Conservation (phyloP, 2,888 invertebrate genomes). For the Tenthredo scrophulariae region DNA sequence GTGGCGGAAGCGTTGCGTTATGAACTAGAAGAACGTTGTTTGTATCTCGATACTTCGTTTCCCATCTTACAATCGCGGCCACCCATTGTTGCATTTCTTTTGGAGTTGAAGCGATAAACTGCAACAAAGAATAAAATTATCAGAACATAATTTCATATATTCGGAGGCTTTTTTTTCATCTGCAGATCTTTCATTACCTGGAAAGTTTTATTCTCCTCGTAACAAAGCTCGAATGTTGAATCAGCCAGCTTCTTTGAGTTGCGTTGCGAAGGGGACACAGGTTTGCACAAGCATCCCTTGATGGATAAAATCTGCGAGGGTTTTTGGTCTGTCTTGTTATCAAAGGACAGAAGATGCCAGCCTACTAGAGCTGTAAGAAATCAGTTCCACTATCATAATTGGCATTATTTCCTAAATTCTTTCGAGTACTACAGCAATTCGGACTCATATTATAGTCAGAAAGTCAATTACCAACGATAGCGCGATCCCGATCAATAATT, state of each 20-base stretch:
- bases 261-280: background rate
- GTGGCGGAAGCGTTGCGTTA: background rate
- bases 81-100: constrained; percentile 76
- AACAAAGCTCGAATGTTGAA: constrained; percentile 73
- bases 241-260: constrained; percentile 70
- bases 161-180: background rate
- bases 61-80: constrained; percentile 64
- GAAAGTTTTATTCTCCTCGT: constrained; percentile 71
- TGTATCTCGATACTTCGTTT: background rate
- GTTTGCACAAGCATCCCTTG: constrained; percentile 62
- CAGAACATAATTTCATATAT: background rate
- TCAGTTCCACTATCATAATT: background rate
- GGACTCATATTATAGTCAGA: background rate
- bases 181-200: constrained; percentile 61
- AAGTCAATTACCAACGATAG: background rate
- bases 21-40: no score
- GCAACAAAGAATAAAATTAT: constrained; percentile 42
- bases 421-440: background rate
- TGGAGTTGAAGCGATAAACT: constrained; percentile 71
- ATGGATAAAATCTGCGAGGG: constrained; percentile 68
- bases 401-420: background rate
- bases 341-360: constrained; percentile 71
- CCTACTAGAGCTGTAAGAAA: constrained; percentile 67
- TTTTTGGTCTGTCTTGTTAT: constrained; percentile 69
- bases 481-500: no score